Base-by-base conservation (phyloP, 2,797 vertebrate species). In the Stomatorhinus walkeri region DNA sequence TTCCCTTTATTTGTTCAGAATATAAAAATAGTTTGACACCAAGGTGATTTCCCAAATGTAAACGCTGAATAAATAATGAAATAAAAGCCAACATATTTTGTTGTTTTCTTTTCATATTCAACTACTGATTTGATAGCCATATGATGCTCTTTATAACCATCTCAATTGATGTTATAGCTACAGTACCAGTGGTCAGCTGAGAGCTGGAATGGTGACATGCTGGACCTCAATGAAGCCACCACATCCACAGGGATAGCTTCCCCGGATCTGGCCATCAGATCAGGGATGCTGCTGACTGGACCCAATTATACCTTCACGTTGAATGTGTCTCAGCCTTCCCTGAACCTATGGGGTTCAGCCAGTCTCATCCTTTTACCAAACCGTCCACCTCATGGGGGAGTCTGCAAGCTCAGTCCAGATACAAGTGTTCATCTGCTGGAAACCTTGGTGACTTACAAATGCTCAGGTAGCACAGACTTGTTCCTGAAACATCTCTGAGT, bases 301-400 rank as follows among this genome's bases (percentile, higher is more conserved):
- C 83, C 90, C 28, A 92, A 88, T 89, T 96, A 96, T 51, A 95
- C 93, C 36, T 96, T 96, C 92, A 94, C 90, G 46, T 90, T 97
- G 4, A 93, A 92, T 5, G 93, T 94, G 32, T 93, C 91, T 76
- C 93, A 95, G 88, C 88, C 93, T 6, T 90, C 59, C 59, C 89
- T 85, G 61, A 90, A 92, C 22, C 89, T 52, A 1, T 91, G 92
- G 94, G 96, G 96, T 40, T 93, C 92, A 1, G 91, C 94, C 85
- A 91, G 94, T 83, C 89, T 96, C 83, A 93, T 10, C 0, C 72
- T 96, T 14, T 89, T 48, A 4, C 91, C 92, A 0, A 93, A 92
- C 89, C 91, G 64, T 61, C 94, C 93, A 1, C 96, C 96, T 19
- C 90, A 89, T 0, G 95, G 95, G n/a, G 96, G 96, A 16, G 43